Conservation (phyloP, 2,797 vertebrate species). For the Chelon labrosus region DNA sequence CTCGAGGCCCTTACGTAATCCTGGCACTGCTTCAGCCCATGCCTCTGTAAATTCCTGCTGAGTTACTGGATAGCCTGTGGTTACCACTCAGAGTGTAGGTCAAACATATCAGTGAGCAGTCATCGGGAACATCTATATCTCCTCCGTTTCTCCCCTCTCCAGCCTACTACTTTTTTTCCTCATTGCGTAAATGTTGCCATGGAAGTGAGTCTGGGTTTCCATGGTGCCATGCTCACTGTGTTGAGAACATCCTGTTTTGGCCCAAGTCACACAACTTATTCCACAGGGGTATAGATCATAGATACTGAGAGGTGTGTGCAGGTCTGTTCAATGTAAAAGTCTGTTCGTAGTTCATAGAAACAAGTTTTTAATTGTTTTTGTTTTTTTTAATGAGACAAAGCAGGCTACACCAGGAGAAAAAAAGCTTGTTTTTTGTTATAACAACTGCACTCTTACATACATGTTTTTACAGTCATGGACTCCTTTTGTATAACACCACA, state of each 20-base stretch:
- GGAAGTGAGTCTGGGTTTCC: slow-evolving; percentile 64
- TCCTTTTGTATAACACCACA: slow-evolving; percentile 86
- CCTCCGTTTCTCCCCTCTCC: slow-evolving; percentile 25
- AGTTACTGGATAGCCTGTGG: slow-evolving; percentile 69
- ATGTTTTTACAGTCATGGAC: slow-evolving; percentile 86
- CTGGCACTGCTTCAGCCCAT: slow-evolving; percentile 46
- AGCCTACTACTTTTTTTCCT: slow-evolving; percentile 34
- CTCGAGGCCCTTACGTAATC: slow-evolving; percentile 61
- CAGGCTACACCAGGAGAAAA: slow-evolving; percentile 84
- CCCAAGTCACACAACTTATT: slow-evolving; percentile 1
- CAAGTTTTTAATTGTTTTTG: slow-evolving; percentile 70
- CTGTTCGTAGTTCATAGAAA: slow-evolving; percentile 77
- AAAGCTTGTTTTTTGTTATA: slow-evolving; percentile 77
- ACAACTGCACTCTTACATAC: slow-evolving; percentile 89
- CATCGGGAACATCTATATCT: slow-evolving; percentile 72
- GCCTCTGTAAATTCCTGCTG: slow-evolving; percentile 73
- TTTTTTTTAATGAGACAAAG: slow-evolving; percentile 86
- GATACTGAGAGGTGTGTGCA: slow-evolving; percentile 31
- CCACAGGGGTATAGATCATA: slow-evolving; percentile 35
- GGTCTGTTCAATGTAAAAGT: slow-evolving; percentile 26
- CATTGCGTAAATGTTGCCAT: slow-evolving; percentile 67
- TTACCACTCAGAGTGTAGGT: slow-evolving; percentile 75
- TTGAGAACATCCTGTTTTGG: slow-evolving; percentile 53
- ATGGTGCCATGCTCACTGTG: slow-evolving; percentile 49
- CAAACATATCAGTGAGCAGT: slow-evolving; percentile 80